Evolutionary conservation across 2,888 invertebrate species (phyloP), one percentile per base, ranked within the genome.

Genomic region (Conchocele bisecta): DNA sequence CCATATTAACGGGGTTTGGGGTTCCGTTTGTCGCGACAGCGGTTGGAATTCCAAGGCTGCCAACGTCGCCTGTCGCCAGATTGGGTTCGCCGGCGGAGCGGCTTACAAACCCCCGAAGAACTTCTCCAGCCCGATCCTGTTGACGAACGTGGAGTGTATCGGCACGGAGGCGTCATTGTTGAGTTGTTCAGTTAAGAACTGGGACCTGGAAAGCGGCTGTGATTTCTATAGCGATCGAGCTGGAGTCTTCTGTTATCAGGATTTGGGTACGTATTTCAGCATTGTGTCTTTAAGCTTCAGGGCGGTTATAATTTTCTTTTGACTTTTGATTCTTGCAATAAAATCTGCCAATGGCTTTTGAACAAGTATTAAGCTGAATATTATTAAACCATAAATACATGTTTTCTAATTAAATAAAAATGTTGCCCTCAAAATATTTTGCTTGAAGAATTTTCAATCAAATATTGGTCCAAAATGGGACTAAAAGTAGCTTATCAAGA

Each of bases 21-120:
- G 95, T 0, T 93, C 93, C 72, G 93, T 95, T 6, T 95, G 95
- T 87, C 95, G 95, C 83, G 94, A 95, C 78, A 93, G 93, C 77
- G 95, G 95, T 83, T 94, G 93, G 15, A 89, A 94, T 67, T 92
- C 91, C 28, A 94, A 94, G 81, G 95, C 94, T 0, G 92, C 94
- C 81, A 59, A 63, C 4, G 94, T 95, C 0, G 72, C 79, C 17
- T 84, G 81, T 59, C 58, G 66, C 31, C 58, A 71, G n/a, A 53
- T 85, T 35, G 83, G 82, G 7, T 86, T 70, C 58, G 41, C 51
- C 22, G 81, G 83, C n/a, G 86, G 86, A 2, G 56, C 63, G 6
- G 75, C 83, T 1, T 82, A 85, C 29, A 60, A 68, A 33, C 83
- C 80, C 2, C 82, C 80, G 4, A 84, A 79, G 28, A 79, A 75